Evolutionary conservation across 2,797 vertebrate species (phyloP).

Genomic region (Thaleichthys pacificus): DNA sequence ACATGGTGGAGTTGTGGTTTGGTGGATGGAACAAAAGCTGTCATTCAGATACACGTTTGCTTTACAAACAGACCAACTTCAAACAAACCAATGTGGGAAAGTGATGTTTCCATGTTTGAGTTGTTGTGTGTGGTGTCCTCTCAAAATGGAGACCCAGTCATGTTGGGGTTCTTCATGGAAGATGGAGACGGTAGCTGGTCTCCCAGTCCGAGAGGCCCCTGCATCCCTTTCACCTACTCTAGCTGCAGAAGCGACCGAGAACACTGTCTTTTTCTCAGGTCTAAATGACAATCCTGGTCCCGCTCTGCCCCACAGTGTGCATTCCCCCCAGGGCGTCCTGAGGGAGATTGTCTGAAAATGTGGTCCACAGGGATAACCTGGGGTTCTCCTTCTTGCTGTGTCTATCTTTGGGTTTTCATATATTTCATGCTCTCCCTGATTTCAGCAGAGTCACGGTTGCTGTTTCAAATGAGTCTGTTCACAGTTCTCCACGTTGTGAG

Average conservation of each 20-base stretch:
- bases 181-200: slow-evolving; percentile 21
- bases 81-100: too few species aligned
- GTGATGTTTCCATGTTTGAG: too few species aligned
- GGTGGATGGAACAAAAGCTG: background rate
- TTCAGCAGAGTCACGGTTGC: background rate
- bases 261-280: slow-evolving; percentile 21
- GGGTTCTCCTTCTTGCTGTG: slow-evolving; percentile 21
- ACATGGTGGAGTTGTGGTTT: background rate
- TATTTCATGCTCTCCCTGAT: background rate
- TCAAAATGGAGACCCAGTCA: too few species aligned
- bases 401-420: background rate
- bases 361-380: slow-evolving; percentile 27
- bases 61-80: too few species aligned
- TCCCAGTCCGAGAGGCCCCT: slow-evolving; percentile 31
- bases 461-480: slow-evolving; percentile 3
- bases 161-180: background rate
- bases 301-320: slow-evolving; percentile 18
- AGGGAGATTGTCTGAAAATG: background rate
- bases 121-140: too few species aligned
- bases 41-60: too few species aligned
- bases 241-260: slow-evolving; percentile 41
- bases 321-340: slow-evolving; percentile 32
- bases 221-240: slow-evolving; percentile 29
- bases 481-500: background rate
- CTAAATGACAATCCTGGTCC: slow-evolving; percentile 32